phyloP scores from a whole-genome alignment of 2,888 invertebrate genomes.

The Periphyllus acericola region DNA sequence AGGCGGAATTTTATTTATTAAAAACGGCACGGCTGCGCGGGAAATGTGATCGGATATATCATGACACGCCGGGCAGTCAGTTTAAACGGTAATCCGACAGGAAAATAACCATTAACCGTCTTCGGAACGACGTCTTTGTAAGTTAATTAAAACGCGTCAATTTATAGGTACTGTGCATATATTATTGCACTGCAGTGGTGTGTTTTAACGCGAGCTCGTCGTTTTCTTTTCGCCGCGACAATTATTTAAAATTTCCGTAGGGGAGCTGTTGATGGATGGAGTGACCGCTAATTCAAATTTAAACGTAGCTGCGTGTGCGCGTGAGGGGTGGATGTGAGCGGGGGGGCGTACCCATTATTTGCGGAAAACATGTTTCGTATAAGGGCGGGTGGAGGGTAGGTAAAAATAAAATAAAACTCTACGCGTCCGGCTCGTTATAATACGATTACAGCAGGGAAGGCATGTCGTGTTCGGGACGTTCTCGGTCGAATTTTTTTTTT shows the following conservation, averaged over 20 bases:
- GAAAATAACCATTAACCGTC: background rate
- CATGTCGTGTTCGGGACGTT: background rate
- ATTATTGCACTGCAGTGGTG: background rate
- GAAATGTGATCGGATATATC: background rate
- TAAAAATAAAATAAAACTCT: too few relatives aligned
- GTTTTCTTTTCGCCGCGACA: background rate
- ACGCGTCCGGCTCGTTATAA: background rate
- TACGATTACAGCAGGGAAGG: background rate
- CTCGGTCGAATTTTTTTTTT: background rate
- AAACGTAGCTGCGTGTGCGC: background rate
- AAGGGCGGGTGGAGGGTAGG: too few relatives aligned
- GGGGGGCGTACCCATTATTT: background rate
- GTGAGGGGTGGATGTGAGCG: background rate
- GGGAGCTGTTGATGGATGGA: background rate
- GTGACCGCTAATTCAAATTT: background rate
- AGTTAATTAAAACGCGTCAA: constrained; percentile 6
- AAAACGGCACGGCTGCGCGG: background rate
- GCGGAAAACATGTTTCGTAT: background rate
- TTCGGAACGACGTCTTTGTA: background rate
- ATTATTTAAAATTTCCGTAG: background rate
- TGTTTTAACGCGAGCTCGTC: background rate
- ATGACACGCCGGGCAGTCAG: background rate
- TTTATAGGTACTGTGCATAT: too few relatives aligned
- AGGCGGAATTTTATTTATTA: background rate
- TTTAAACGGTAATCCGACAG: background rate